Base-by-base conservation (phyloP, 2,888 invertebrate genomes). In the Ctena decussata region DNA sequence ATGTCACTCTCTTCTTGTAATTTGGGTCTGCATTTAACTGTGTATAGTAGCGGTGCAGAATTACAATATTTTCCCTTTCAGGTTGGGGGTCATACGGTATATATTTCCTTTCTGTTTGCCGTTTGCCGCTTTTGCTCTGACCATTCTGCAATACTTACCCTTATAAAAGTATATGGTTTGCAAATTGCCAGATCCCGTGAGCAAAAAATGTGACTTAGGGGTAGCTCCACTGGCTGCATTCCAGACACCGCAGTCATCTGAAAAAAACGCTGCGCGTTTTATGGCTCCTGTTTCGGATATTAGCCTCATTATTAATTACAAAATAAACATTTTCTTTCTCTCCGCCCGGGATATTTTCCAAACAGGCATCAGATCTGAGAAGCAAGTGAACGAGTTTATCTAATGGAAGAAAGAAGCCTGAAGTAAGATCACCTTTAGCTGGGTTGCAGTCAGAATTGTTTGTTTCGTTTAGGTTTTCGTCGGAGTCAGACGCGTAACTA, bases 1-100 rank as follows among this genome's bases (percentile, higher is more conserved):
- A 60, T 27, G 60, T 27, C 8, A 60, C 60, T 11, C 60, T 24
- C 18, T 60, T 60, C 18, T 60, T 30, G 70, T 41, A 70, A 18
- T 32, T 37, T 37, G 35, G 35, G 21, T 70, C 39, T 3, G 24
- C 39, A 27, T 78, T 78, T 46, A 73, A 73, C 6, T 41, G 46
- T 24, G 82, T 30, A 49, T 82, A 82, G 53, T 82, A 82, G 21
- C 72, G 72, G 35, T 78, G 78, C 24, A 82, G 27, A 24, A 27
- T 46, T 30, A 74, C 80, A 74, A 74, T 44, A 24, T 74, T 39
- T 12, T 39, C 32, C 32, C 24, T 12, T 24, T 39, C 74, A 65
- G 80, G 80, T 41, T 74, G 80, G 8, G 74, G 80, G 35, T 80
- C 70, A 60, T 11, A 60, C 5, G 60, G 60, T 6, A 60, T 60